Evolutionary conservation across 2,113 vertebrate genomes (phyloP).

Genomic region (Penelope pileata): DNA sequence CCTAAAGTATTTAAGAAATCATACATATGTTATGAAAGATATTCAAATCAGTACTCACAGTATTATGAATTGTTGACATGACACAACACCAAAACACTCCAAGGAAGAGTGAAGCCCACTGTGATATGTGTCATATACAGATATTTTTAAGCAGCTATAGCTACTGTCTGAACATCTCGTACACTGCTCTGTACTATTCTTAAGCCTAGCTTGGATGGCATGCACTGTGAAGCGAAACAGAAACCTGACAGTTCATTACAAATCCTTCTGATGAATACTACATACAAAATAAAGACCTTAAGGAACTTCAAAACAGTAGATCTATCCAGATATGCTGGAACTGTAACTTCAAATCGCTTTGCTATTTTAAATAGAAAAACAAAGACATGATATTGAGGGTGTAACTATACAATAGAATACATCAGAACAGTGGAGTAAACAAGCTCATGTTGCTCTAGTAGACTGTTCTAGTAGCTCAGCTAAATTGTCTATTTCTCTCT

Average conservation of each 20-base stretch:
- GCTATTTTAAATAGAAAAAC: background rate
- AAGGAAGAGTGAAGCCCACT: background rate
- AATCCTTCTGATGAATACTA: background rate
- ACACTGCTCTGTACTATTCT: background rate
- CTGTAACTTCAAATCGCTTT: background rate
- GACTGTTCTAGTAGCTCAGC: background rate
- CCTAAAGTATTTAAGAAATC: background rate
- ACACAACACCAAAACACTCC: background rate
- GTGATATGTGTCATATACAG: background rate
- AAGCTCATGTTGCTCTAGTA: background rate
- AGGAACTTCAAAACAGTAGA: background rate
- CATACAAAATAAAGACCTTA: background rate
- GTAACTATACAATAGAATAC: background rate
- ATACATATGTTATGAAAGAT: accelerated
- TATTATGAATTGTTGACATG: background rate
- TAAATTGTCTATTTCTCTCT: background rate
- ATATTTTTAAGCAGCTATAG: background rate
- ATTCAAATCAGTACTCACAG: background rate
- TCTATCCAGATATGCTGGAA: background rate
- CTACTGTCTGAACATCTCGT: background rate
- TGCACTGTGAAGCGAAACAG: background rate
- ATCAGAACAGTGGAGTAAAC: background rate
- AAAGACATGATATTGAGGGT: background rate
- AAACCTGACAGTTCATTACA: background rate
- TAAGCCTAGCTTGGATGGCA: background rate